A percentile compares a stretch with the other conserved stretches of the same genome.
Evolutionary conservation across 1,140 invertebrate genomes (phyloP).

Genomic region (Palaemon carinicauda): DNA sequence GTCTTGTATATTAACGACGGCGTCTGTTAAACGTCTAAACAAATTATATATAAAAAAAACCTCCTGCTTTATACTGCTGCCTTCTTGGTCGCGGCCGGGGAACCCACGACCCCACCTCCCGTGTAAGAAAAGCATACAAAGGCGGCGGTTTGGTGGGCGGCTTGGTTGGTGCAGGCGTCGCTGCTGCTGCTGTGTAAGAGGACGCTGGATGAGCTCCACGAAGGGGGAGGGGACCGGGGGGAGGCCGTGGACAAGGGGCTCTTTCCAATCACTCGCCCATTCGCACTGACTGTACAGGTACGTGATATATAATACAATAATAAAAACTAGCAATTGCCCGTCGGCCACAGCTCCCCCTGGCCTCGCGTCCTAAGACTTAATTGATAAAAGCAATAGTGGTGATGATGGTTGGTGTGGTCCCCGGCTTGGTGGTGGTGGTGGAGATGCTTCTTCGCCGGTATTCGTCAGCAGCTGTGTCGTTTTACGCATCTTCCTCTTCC

Average conservation of each 20-base stretch:
- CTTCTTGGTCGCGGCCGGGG: conserved; percentile 38
- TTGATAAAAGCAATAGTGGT: too few relatives aligned
- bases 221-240: conserved; percentile 1
- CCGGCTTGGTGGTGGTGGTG: conserved; percentile 26
- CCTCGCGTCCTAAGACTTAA: conserved; percentile 25
- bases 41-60: too few relatives aligned
- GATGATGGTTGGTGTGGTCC: neutral
- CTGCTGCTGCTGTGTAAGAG: conserved; percentile 21
- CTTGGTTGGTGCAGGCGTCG: conserved; percentile 42
- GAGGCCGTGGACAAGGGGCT: conserved; percentile 11
- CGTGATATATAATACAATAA: conserved; percentile 56
- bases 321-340: conserved; percentile 49
- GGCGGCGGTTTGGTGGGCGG: conserved; percentile 22
- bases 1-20: neutral
- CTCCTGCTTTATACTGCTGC: conserved; percentile 37
- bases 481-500: conserved; percentile 50
- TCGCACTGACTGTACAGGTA: conserved; percentile 55
- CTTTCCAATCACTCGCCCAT: neutral
- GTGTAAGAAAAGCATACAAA: neutral
- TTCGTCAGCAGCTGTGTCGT: conserved; percentile 29
- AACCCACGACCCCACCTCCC: conserved; percentile 34
- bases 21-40: conserved; percentile 3
- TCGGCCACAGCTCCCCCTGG: conserved; percentile 38
- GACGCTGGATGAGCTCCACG: conserved; percentile 46
- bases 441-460: conserved; percentile 23